Evolutionary conservation across 2,888 invertebrate genomes (phyloP), one percentile per base, ranked within the genome.

Genomic region (Aporophyla lueneburgensis): DNA sequence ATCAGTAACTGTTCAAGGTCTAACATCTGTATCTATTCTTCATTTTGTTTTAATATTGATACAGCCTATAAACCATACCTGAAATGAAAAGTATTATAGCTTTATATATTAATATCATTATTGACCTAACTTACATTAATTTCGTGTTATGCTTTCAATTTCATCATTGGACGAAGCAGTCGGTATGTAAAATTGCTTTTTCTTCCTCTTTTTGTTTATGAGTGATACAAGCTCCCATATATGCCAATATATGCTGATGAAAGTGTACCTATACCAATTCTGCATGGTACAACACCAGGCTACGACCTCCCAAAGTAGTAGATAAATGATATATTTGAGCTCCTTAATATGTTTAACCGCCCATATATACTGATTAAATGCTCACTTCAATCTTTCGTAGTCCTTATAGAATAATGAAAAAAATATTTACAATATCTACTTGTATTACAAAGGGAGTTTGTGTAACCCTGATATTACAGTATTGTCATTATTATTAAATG

Each of bases 141-240:
- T 91, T 90, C 88, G 88, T 93, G 87, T 95, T 96, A 92, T 92
- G 93, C 88, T 95, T 96, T 93, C 96, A 93, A 95, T 90, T 91
- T 92, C 92, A 91, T 94, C 91, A 93, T 92, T 93, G 96, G 96
- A 96, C 91, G 92, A 93, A 92, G 91, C 96, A 96, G 96, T 96
- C 87, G 96, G 96, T 96, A 96, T 93, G 96, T 96, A 96, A 95
- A 91, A 81, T 81, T 87, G 87, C 89, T 92, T 91, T 88, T 79
- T 91, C 67, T 90, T 74, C 88, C 40, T 71, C 87, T 84, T 89
- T 80, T 80, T 83, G 84, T 87, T 80, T 78, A 77, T 87, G 89
- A 92, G 91, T 93, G 89, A 92, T 91, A 93, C 90, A 90, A 91
- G 87, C 90, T 93, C 91, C 91, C 91, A 78, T 74, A 68, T 84